phyloP scores from a whole-genome alignment of 2,888 invertebrate genomes.

The Spisula solida region DNA sequence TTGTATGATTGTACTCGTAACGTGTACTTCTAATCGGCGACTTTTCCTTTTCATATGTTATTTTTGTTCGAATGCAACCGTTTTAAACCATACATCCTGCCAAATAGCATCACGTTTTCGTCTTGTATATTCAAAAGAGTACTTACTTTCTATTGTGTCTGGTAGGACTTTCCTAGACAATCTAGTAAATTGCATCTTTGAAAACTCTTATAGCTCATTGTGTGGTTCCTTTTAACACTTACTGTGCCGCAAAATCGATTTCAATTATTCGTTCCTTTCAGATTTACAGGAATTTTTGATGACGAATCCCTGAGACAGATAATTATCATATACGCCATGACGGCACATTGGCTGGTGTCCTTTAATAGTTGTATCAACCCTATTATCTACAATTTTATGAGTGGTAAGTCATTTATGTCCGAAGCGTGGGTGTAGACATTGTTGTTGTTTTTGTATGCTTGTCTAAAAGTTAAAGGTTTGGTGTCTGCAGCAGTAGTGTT shows the following conservation, averaged over 20 bases:
- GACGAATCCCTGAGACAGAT: constrained; percentile 29
- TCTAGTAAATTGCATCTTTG: too few relatives aligned
- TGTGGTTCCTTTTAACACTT: not conserved
- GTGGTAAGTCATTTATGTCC: constrained; percentile 90
- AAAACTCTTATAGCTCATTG: too few relatives aligned
- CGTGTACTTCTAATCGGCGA: too few relatives aligned
- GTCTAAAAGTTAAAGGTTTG: not conserved
- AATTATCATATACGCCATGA: constrained; percentile 88
- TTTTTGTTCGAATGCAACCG: not conserved
- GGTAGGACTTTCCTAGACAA: too few relatives aligned
- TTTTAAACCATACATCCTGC: not conserved
- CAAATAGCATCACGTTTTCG: too few relatives aligned
- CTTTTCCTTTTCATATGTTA: not conserved
- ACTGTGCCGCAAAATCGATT: not conserved
- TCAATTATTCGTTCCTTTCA: constrained; percentile 32
- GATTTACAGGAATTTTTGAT: constrained; percentile 61
- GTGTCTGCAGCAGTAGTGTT: not conserved
- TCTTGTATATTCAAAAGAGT: too few relatives aligned
- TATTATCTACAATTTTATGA: constrained; percentile 98
- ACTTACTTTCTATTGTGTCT: too few relatives aligned
- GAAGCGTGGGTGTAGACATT: not conserved
- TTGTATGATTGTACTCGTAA: too few relatives aligned
- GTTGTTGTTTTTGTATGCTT: not conserved
- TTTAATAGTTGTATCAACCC: constrained; percentile 98
- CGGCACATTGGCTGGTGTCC: constrained; percentile 96